Evolutionary conservation across 2,888 invertebrate species (phyloP).

Genomic region (Sphinx pinastri): DNA sequence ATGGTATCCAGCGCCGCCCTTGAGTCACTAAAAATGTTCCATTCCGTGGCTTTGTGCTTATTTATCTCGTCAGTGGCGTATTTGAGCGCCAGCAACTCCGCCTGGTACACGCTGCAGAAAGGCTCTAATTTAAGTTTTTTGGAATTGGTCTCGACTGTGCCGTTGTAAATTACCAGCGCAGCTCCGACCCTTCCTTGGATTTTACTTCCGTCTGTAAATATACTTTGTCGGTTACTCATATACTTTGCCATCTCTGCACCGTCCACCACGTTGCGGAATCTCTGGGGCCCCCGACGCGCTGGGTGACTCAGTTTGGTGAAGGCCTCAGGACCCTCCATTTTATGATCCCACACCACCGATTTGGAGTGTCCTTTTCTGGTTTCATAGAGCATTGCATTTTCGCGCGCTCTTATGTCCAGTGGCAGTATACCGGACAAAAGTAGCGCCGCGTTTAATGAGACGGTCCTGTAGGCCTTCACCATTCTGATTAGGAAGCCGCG

Average conservation of each 20-base stretch:
- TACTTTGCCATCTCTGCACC: background rate
- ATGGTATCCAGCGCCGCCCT: too few relatives aligned
- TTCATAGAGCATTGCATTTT: background rate
- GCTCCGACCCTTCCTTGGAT: slow-evolving; percentile 35
- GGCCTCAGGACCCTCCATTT: background rate
- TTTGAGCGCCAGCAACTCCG: slow-evolving; percentile 1
- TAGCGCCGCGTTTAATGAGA: too few relatives aligned
- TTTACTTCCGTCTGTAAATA: slow-evolving; percentile 36
- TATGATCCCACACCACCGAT: too few relatives aligned
- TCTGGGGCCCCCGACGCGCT: background rate
- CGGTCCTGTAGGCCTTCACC: slow-evolving; percentile 7
- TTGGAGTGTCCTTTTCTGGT: background rate
- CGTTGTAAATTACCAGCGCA: too few relatives aligned
- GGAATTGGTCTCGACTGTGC: background rate
- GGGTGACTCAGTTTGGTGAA: background rate
- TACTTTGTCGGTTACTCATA: background rate
- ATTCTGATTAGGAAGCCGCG: slow-evolving; percentile 1
- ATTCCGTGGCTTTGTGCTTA: background rate
- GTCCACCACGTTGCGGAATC: background rate
- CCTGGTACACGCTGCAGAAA: slow-evolving; percentile 16
- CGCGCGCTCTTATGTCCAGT: too few relatives aligned
- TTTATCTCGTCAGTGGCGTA: slow-evolving; percentile 19
- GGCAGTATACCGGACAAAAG: too few relatives aligned
- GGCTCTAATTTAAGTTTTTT: slow-evolving; percentile 27
- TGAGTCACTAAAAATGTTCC: slow-evolving; percentile 29